These are phyloP conservation scores for Periparus ater DNA, from an alignment of 2,797 vertebrate species.

Conservation along the genomic window DNA sequence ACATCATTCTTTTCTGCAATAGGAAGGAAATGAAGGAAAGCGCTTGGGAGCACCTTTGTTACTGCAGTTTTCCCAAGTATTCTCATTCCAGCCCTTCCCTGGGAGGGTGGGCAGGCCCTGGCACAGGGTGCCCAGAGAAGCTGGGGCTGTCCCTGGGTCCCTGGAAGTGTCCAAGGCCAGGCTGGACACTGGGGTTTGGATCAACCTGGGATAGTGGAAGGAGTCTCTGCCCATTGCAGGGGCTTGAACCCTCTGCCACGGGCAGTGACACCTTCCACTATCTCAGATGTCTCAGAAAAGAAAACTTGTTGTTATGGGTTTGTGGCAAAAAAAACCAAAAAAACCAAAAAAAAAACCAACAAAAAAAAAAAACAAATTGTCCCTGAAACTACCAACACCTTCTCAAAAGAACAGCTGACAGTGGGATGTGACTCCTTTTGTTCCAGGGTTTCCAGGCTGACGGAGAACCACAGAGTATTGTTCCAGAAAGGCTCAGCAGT, in stretches of 20 bases:
- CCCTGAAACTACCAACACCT: background rate
- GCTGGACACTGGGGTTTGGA: background rate
- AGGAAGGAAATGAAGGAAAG: background rate
- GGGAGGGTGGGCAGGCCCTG: accelerated
- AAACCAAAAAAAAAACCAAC: too few relatives aligned
- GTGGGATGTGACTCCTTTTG: background rate
- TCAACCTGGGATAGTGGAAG: accelerated
- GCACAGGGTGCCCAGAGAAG: background rate
- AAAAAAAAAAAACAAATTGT: background rate
- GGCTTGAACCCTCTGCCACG: background rate
- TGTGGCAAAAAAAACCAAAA: too few relatives aligned
- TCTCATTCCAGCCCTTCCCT: background rate
- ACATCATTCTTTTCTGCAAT: background rate
- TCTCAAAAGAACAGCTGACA: background rate
- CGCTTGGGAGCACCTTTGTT: background rate
- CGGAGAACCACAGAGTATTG: background rate
- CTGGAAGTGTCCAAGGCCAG: background rate
- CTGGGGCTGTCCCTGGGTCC: background rate
- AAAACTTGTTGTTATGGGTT: background rate
- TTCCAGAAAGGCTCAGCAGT: background rate
- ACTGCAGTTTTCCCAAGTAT: background rate
- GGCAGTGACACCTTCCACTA: background rate
- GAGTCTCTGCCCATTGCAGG: background rate
- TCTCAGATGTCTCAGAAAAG: background rate
- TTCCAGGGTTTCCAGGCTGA: background rate